These are phyloP conservation scores for Heliornis fulica DNA, from an alignment of 2,113 vertebrate species.

Conservation along the genomic window DNA sequence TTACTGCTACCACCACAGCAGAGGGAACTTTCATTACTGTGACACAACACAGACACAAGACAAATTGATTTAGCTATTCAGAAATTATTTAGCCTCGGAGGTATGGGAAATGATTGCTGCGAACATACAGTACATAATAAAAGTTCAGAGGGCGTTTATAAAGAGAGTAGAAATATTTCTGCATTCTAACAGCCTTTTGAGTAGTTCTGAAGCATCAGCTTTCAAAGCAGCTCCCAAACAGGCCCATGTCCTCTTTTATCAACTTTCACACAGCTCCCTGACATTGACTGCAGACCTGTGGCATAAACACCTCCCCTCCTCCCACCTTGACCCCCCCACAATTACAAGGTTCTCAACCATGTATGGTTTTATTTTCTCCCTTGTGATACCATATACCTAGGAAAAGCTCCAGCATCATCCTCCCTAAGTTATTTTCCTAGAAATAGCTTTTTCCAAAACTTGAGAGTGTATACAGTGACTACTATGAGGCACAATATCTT, in stretches of 20 bases:
- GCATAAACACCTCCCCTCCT: not conserved
- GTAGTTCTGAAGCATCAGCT: not conserved
- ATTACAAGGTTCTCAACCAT: not conserved
- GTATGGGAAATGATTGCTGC: conserved; percentile 28
- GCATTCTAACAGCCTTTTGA: not conserved
- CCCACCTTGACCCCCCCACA: not conserved
- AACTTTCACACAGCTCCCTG: not conserved
- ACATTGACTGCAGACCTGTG: not conserved
- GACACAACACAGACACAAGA: conserved; percentile 21
- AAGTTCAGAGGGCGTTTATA: conserved; percentile 40
- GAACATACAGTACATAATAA: conserved; percentile 5
- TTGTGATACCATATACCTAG: not conserved
- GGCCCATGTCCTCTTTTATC: not conserved
- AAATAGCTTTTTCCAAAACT: not conserved
- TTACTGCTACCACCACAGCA: not conserved
- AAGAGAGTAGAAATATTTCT: not conserved
- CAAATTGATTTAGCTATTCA: conserved; percentile 49
- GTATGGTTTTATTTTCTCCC: not conserved
- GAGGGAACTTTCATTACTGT: conserved; percentile 10
- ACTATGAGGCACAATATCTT: not conserved
- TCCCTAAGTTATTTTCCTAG: not conserved
- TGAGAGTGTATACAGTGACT: not conserved
- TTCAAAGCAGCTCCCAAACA: not conserved
- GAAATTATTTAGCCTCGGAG: conserved; percentile 45
- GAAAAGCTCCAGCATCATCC: not conserved